Evolutionary conservation across 2,797 vertebrate genomes (phyloP), one percentile per base, ranked within the genome.

Genomic region (Epinephelus malabaricus): DNA sequence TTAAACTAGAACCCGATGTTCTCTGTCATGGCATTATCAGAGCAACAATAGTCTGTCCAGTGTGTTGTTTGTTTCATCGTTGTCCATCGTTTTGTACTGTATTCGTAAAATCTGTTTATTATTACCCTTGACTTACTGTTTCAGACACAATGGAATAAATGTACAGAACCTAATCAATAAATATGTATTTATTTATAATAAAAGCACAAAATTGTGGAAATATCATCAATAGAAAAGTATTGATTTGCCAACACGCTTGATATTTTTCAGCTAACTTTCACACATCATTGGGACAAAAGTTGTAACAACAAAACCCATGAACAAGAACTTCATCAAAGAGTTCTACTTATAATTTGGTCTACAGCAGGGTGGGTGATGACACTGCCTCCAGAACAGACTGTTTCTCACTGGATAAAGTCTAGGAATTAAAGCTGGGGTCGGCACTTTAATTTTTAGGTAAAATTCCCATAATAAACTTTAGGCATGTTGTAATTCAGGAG

Each of bases 141-240:
- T 58, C 1, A 47, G 19, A 51, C n/a, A 38, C 7, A 66, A 55
- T 58, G 3, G 53, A 55, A 78, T 18, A 59, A 49, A 49, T 23
- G 6, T 14, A 60, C 8, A 54, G 2, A 79, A 74, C 59, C 2
- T 5, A 27, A 46, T 73, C 11, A 25, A 17, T n/a, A 53, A 45
- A 15, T 43, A 34, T 34, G 6, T 17, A 30, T 65, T 70, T 38
- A 55, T 61, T 70, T 34, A 17, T 53, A 74, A 61, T 27, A 58
- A 81, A 73, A 75, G 13, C 50, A 76, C 21, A 60, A 58, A 27
- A 45, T 15, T 56, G 6, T 65, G 18, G 38, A 71, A 66, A 53
- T 30, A 19, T 6, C 3, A 9, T 34, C 4, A 45, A 53, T 59
- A 74, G n/a, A 55, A 80, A n/a, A 14, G 3, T 56, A 43, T 62